Conservation (phyloP, 2,797 vertebrate species). For the Platyrinchus mystaceus region DNA sequence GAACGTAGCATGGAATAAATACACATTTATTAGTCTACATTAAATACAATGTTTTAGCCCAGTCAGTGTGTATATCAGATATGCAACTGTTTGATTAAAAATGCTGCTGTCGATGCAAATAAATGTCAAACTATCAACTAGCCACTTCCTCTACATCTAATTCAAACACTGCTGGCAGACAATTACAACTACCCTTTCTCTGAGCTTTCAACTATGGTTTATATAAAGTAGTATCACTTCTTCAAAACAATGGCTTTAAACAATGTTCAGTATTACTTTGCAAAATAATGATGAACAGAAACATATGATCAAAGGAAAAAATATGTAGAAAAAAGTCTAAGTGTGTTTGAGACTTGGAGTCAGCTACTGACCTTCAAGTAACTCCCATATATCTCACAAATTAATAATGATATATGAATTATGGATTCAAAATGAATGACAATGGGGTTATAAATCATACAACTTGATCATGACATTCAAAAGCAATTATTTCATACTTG, state of each 20-base stretch:
- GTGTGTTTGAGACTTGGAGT: conserved; percentile 15
- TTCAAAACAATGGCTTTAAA: conserved; percentile 48
- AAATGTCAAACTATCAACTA: conserved; percentile 3
- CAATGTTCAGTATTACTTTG: not conserved
- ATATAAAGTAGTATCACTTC: conserved; percentile 33
- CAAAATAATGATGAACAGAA: conserved; percentile 32
- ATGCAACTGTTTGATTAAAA: conserved; percentile 8
- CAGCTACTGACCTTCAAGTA: conserved; percentile 60
- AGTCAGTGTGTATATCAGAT: not conserved
- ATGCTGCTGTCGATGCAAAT: conserved; percentile 4
- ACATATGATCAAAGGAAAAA: conserved; percentile 36
- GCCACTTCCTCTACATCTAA: conserved; percentile 18
- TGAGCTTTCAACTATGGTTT: conserved; percentile 38
- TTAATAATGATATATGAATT: conserved; percentile 62
- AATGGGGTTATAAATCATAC: conserved; percentile 60
- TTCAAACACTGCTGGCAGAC: conserved; percentile 26
- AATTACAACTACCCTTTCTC: conserved; percentile 22
- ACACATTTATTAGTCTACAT: not conserved
- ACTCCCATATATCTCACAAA: conserved; percentile 64
- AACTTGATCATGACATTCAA: conserved; percentile 53
- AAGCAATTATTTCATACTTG: conserved; percentile 47
- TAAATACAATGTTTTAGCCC: not conserved
- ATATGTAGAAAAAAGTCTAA: not conserved
- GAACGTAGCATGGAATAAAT: not conserved
- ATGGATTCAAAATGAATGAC: conserved; percentile 58